Conservation (phyloP, 1,140 invertebrate species). For the Ericerus pela region DNA sequence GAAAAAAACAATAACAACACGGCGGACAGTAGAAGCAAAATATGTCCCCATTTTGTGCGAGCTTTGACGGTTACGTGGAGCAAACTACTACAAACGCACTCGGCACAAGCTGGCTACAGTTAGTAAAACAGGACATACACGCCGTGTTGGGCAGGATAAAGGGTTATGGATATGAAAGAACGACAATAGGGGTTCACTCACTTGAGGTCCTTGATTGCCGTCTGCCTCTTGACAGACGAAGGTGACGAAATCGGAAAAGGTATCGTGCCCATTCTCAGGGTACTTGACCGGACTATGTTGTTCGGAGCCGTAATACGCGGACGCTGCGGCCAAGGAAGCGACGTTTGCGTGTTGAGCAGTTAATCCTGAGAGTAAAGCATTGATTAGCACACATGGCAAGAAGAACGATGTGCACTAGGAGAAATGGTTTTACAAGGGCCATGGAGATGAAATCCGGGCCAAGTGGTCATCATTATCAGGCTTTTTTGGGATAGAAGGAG, state of each 20-base stretch:
- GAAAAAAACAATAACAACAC: constrained; percentile 14
- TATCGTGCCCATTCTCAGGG: constrained; percentile 70
- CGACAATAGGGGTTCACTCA: constrained; percentile 33
- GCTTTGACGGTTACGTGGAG: background rate
- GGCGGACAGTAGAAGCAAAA: background rate
- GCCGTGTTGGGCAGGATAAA: too few species aligned
- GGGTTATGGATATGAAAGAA: too few species aligned
- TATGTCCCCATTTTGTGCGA: background rate
- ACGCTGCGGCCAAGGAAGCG: constrained; percentile 47
- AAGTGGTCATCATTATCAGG: too few species aligned
- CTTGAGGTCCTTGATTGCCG: constrained; percentile 61
- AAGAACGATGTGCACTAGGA: background rate
- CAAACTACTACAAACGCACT: too few species aligned
- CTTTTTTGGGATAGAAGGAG: too few species aligned
- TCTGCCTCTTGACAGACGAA: constrained; percentile 89
- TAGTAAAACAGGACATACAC: too few species aligned
- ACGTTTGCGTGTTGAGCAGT: constrained; percentile 44
- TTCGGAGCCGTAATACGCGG: constrained; percentile 31
- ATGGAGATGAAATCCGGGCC: too few species aligned
- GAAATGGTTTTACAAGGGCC: too few species aligned
- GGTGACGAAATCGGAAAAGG: constrained; percentile 87
- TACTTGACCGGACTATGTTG: constrained; percentile 53
- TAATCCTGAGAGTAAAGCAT: constrained; percentile 33
- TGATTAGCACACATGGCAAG: background rate
- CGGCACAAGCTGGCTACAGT: too few species aligned